Evolutionary conservation across 1,140 invertebrate genomes (phyloP).

Genomic region (Orchestia grillus): DNA sequence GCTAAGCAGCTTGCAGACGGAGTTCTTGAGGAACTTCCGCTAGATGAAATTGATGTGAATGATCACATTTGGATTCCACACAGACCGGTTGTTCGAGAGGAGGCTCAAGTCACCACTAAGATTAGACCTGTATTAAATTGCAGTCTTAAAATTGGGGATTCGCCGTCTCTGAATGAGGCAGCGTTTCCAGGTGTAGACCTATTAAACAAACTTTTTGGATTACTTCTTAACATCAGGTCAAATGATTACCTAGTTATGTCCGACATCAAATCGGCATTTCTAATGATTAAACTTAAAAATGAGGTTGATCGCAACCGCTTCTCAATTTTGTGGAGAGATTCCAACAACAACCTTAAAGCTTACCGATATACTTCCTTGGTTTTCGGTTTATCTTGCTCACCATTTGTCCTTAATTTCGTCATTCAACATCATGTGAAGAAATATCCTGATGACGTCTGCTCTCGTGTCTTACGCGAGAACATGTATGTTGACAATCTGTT

Average conservation of each 20-base stretch:
- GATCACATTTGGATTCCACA: conserved; percentile 2
- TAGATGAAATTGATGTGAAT: background rate
- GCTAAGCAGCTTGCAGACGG: background rate
- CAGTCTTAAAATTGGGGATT: conserved; percentile 3
- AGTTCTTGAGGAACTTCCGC: background rate
- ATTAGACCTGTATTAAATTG: conserved; percentile 7
- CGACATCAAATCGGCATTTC: background rate
- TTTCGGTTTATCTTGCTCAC: background rate
- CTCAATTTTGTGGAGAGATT: background rate
- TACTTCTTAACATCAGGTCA: background rate
- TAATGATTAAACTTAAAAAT: background rate
- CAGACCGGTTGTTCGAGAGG: background rate
- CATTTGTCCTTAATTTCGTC: conserved; percentile 11
- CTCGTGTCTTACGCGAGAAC: background rate
- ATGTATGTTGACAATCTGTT: conserved; percentile 35
- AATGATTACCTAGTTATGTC: background rate
- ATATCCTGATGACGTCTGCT: conserved; percentile 5
- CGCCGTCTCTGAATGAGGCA: conserved; percentile 10
- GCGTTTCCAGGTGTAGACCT: background rate
- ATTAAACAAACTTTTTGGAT: background rate
- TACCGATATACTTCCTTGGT: background rate
- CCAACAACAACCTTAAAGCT: background rate
- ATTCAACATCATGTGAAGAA: conserved; percentile 7
- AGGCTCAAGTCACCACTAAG: background rate
- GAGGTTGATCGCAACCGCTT: background rate